These are phyloP conservation scores for Chloroceryle amazona DNA, from an alignment of 2,797 vertebrate species.

Conservation along the genomic window DNA sequence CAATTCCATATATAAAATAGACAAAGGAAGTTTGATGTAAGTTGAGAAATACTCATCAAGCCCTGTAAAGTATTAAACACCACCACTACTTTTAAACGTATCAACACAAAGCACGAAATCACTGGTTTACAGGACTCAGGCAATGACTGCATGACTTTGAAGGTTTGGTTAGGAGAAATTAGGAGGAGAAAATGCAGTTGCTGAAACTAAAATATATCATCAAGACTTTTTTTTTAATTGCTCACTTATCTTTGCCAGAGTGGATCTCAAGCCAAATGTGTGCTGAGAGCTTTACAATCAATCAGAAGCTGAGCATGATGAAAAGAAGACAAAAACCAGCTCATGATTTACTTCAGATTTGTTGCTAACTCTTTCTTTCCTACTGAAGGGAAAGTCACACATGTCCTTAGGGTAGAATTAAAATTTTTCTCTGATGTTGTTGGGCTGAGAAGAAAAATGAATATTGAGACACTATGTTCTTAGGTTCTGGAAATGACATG, in stretches of 20 bases:
- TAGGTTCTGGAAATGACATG: neutral
- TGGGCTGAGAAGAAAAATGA: constrained; percentile 25
- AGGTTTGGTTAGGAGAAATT: constrained; percentile 5
- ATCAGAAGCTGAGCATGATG: neutral
- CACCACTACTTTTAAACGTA: constrained; percentile 36
- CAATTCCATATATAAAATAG: constrained; percentile 46
- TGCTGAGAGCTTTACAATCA: neutral
- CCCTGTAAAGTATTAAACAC: constrained; percentile 23
- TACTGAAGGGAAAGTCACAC: constrained; percentile 48
- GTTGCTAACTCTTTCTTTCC: neutral
- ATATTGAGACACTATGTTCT: constrained; percentile 3
- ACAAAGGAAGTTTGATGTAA: constrained; percentile 37
- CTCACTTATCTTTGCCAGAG: neutral
- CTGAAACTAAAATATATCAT: constrained; percentile 21
- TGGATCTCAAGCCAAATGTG: neutral
- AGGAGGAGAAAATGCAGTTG: neutral
- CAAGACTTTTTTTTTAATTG: neutral
- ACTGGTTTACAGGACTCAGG: constrained; percentile 17
- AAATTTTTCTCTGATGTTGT: constrained; percentile 45
- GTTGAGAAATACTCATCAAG: constrained; percentile 57
- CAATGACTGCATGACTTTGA: constrained; percentile 12
- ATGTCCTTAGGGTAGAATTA: constrained; percentile 40
- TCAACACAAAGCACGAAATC: constrained; percentile 44
- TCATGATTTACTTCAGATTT: neutral
- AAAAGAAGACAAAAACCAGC: neutral